Evolutionary conservation across 2,888 invertebrate genomes (phyloP), one percentile per base, ranked within the genome.

Genomic region (Synanthedon tipuliformis): DNA sequence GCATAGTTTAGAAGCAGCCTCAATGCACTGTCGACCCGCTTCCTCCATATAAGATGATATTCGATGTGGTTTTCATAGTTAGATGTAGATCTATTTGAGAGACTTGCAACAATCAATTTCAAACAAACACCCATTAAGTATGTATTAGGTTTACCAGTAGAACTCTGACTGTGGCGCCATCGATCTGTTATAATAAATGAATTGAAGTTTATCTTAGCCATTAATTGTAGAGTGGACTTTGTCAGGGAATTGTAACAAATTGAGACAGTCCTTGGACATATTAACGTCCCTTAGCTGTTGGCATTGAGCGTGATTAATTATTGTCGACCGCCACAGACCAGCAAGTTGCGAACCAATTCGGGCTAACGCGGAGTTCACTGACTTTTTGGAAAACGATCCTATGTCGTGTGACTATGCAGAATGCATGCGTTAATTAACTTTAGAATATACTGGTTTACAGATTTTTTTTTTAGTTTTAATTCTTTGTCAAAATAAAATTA

Each of bases 231-330:
- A 64, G 57, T 65, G 74, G 73, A 71, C 73, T 72, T 72, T 73
- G 76, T 66, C 64, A 69, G 69, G 3, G 71, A 72, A 69, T 70
- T 70, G 78, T 77, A 67, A 77, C 78, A 79, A 81, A 82, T 81
- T 81, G 73, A 69, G 69, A 68, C 65, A 65, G 77, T 81, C 78
- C 77, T 79, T 81, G 77, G 76, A 71, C 74, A 70, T 75, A 75
- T 78, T 78, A 78, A 74, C 70, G 75, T 77, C 75, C 74, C 76
- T 76, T 75, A 59, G 66, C 64, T 61, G 71, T 68, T 68, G 69
- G 63, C 69, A 69, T 68, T 65, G 67, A 73, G 73, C 67, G 72
- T 78, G 77, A 85, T 83, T 83, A 85, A 85, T 81, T 78, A 74
- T 73, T 69, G 75, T 68, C 23, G 71, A 65, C 69, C 64, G 63